Evolutionary conservation across 2,113 vertebrate genomes (phyloP), one percentile per base, ranked within the genome.

Genomic region (Psilopsiagon aurifrons): DNA sequence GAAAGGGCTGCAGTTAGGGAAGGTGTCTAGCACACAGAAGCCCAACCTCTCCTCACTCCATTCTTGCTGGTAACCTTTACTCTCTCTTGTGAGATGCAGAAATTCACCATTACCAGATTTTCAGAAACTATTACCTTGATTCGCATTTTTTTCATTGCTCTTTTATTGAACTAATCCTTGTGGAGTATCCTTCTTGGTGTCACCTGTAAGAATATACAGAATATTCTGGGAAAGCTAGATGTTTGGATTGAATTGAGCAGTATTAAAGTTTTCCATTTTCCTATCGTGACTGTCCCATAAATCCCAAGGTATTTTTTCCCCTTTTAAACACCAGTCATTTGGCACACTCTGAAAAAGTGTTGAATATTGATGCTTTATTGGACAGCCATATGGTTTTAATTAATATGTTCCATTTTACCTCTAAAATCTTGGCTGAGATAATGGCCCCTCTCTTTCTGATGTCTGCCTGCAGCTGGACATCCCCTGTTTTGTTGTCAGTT

Each of bases 41-140:
- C 6, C 13, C 17, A 49, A 6, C 7, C 10, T 37, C 6, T 27
- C 2, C 4, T 2, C 2, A 4, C 6, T 62, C 41, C 11, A 2
- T 25, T 57, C 15, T 78, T 69, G 27, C 69, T 63, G 57, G 57
- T 63, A n/a, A 63, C 5, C 19, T 37, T 59, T 71, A 7, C 39
- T 74, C 11, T 6, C 35, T 81, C 44, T n/a, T 1, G 0, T 35
- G 39, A 82, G 31, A 60, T 28, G 43, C 20, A 67, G 33, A 83
- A 86, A 67, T 80, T 83, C 18, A 12, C 17, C 31, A 16, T 44
- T 33, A 55, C 46, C 10, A 51, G 49, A 75, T 31, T 92, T 62
- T 18, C 16, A 66, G 39, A 78, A 7, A 41, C 24, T 76, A 3
- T 44, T 70, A 22, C 10, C 29, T 88, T 31, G 10, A 33, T 82